Percentiles rank a stretch among this genome's conserved stretches.
phyloP scores from a whole-genome alignment of 2,113 vertebrate genomes.

The Menura novaehollandiae region DNA sequence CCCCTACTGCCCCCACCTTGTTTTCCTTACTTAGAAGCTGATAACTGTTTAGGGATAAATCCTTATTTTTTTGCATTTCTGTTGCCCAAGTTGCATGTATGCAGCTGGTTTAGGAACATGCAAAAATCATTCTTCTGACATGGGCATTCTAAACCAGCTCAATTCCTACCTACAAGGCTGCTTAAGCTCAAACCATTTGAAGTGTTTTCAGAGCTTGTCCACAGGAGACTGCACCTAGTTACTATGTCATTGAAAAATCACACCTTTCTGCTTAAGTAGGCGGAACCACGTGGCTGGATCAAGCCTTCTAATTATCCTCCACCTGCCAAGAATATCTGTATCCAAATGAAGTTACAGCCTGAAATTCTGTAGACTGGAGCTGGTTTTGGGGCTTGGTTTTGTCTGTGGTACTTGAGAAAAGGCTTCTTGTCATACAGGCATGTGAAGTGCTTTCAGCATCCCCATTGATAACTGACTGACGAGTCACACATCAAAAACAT shows the following conservation, averaged over 20 bases:
- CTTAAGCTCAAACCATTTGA: neutral
- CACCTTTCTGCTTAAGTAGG: neutral
- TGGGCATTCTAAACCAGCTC: neutral
- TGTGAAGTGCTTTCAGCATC: neutral
- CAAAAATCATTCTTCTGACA: neutral
- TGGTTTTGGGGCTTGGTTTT: neutral
- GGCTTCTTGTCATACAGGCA: neutral
- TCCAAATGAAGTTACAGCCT: rapidly evolving
- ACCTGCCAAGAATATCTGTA: neutral
- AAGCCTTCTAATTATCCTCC: neutral
- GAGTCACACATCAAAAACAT: neutral
- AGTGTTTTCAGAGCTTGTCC: neutral
- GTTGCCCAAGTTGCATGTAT: rapidly evolving
- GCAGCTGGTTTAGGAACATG: rapidly evolving
- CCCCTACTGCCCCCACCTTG: neutral
- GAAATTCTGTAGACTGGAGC: neutral
- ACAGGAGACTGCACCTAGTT: neutral
- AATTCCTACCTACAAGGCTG: neutral
- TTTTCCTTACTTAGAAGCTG: neutral
- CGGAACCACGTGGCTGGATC: neutral
- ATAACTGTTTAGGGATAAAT: neutral
- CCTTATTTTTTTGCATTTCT: neutral
- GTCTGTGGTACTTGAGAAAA: neutral
- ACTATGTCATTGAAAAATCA: neutral
- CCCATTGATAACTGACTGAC: neutral